Evolutionary conservation across 2,888 invertebrate species (phyloP).

Genomic region (Toxonevra muliebris): DNA sequence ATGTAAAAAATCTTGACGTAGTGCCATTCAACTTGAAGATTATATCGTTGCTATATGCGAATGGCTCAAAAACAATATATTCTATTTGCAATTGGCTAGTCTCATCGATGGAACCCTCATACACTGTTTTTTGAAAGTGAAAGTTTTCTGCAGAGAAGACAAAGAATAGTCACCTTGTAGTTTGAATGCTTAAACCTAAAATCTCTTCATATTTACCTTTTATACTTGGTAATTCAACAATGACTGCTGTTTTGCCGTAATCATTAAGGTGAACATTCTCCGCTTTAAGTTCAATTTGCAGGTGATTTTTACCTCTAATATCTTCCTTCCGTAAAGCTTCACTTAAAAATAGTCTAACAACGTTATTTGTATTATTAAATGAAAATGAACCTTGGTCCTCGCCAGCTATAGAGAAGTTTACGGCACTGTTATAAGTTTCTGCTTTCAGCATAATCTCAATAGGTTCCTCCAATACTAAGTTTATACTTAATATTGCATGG

Average conservation of each 20-base stretch:
- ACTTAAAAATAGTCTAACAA: conserved; percentile 33
- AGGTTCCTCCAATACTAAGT: conserved; percentile 31
- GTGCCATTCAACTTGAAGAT: conserved; percentile 31
- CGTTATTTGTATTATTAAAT: conserved; percentile 29
- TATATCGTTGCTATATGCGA: conserved; percentile 27
- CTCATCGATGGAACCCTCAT: conserved; percentile 38
- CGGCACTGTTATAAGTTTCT: conserved; percentile 38
- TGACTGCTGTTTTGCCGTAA: conserved; percentile 35
- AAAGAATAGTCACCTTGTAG: neutral
- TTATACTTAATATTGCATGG: conserved; percentile 28
- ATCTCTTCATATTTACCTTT: conserved; percentile 32
- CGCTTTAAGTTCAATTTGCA: conserved; percentile 42
- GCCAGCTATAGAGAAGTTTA: conserved; percentile 37
- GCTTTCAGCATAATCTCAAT: conserved; percentile 34
- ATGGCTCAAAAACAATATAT: conserved; percentile 37
- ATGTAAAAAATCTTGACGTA: conserved; percentile 26
- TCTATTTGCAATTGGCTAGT: conserved; percentile 27
- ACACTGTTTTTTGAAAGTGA: conserved; percentile 36
- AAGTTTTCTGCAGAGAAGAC: conserved; percentile 27
- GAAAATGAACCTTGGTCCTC: conserved; percentile 36
- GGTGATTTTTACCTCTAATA: conserved; percentile 32
- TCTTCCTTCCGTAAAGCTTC: conserved; percentile 28
- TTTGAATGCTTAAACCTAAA: neutral
- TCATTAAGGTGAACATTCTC: conserved; percentile 35
- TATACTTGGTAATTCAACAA: conserved; percentile 37